Percentiles rank a stretch among this genome's conserved stretches.
These are phyloP conservation scores for Rhinichthys osculus DNA, from an alignment of 2,797 vertebrate species.

Conservation along the genomic window DNA sequence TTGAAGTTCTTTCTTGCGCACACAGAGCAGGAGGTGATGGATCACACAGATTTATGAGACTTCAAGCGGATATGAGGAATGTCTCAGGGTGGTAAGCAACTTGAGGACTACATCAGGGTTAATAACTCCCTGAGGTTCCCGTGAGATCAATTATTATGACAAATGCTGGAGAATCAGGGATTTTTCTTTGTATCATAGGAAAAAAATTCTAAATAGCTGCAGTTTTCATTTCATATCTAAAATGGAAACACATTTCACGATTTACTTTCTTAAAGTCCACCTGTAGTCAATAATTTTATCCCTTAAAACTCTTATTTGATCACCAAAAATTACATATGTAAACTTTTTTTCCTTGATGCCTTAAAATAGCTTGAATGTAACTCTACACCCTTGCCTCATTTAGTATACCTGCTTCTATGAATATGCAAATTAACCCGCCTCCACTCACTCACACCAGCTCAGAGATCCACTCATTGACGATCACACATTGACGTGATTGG, in stretches of 20 bases:
- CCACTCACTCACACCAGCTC: too few relatives aligned
- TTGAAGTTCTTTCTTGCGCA: not conserved
- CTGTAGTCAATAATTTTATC: too few relatives aligned
- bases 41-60: constrained; percentile 29
- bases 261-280: not conserved
- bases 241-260: not conserved
- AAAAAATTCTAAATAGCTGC: constrained; percentile 12
- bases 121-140: constrained; percentile 11
- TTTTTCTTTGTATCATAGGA: not conserved
- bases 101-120: constrained; percentile 32
- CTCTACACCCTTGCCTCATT: too few relatives aligned
- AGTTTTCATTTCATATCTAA: constrained; percentile 11
- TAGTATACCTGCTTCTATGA: too few relatives aligned
- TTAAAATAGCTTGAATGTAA: too few relatives aligned
- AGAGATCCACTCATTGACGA: too few relatives aligned
- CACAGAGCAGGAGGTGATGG: not conserved
- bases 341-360: too few relatives aligned
- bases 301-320: too few relatives aligned
- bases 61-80: constrained; percentile 8
- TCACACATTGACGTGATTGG: too few relatives aligned
- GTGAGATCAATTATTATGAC: constrained; percentile 37
- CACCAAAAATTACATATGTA: too few relatives aligned
- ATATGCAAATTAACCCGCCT: too few relatives aligned
- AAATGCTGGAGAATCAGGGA: constrained; percentile 1
- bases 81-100: not conserved